Conservation (phyloP, 2,797 vertebrate genomes). For the Ceryle rudis region DNA sequence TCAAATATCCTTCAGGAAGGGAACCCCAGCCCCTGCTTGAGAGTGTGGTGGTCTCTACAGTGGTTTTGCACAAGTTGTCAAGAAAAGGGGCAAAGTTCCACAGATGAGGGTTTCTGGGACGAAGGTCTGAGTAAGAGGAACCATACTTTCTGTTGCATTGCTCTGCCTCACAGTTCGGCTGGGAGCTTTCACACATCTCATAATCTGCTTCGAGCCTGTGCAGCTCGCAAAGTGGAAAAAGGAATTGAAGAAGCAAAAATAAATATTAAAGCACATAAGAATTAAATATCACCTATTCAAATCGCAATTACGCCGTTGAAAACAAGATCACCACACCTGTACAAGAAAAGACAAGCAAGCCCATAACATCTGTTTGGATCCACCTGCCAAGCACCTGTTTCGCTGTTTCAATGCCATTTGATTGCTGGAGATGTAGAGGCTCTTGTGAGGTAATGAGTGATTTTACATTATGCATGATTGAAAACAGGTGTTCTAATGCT, state of each 20-base stretch:
- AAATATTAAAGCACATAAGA: constrained; percentile 83
- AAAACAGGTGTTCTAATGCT: constrained; percentile 98
- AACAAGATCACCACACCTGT: constrained; percentile 87
- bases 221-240: constrained; percentile 59
- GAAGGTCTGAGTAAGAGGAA: neutral
- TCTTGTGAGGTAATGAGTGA: constrained; percentile 98
- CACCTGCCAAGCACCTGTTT: constrained; percentile 99
- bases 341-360: constrained; percentile 83
- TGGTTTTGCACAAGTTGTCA: neutral
- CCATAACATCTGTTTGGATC: constrained; percentile 94
- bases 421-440: constrained; percentile 96
- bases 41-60: neutral
- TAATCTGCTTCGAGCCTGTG: constrained; percentile 39
- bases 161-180: constrained; percentile 5
- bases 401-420: constrained; percentile 95
- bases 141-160: neutral
- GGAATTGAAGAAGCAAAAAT: constrained; percentile 82
- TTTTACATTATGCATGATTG: constrained; percentile 95
- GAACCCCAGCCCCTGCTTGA: neutral
- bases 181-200: constrained; percentile 20
- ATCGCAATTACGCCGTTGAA: constrained; percentile 84
- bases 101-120: neutral
- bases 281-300: constrained; percentile 87
- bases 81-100: neutral
- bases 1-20: neutral